phyloP scores from a whole-genome alignment of 1,140 invertebrate genomes.

The Bicyclus anynana region DNA sequence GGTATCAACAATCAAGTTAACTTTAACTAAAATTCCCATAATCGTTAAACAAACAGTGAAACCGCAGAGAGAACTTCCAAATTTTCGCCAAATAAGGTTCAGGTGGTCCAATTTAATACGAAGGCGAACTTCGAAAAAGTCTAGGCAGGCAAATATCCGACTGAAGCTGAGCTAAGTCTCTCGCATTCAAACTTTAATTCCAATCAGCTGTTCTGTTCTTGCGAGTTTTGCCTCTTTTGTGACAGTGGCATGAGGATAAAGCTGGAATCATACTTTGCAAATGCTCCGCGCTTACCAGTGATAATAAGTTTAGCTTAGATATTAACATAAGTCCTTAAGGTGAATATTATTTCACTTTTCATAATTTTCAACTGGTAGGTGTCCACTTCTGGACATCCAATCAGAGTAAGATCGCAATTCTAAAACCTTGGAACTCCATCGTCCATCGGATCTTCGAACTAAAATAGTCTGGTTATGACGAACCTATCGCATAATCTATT shows the following conservation, averaged over 20 bases:
- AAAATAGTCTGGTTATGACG: too few relatives aligned
- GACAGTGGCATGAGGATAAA: background rate
- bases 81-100: constrained; percentile 15
- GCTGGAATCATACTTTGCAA: background rate
- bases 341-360: too few relatives aligned
- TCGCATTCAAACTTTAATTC: constrained; percentile 49
- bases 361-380: too few relatives aligned
- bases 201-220: constrained; percentile 37
- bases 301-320: too few relatives aligned
- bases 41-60: background rate
- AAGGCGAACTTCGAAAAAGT: constrained; percentile 12
- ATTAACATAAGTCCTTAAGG: too few relatives aligned
- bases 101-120: constrained; percentile 5
- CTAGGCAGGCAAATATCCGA: constrained; percentile 23
- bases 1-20: too few relatives aligned
- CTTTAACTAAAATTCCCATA: background rate
- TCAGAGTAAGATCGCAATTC: too few relatives aligned
- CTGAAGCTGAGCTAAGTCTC: constrained; percentile 28
- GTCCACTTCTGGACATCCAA: too few relatives aligned
- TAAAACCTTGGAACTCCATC: too few relatives aligned
- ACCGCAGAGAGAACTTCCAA: background rate
- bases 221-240: constrained; percentile 12
- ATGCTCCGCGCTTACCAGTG: background rate
- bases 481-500: background rate
- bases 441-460: too few relatives aligned